Evolutionary conservation across 1,140 invertebrate genomes (phyloP), one percentile per base, ranked within the genome.

Genomic region (Brachionus rotundiformis): DNA sequence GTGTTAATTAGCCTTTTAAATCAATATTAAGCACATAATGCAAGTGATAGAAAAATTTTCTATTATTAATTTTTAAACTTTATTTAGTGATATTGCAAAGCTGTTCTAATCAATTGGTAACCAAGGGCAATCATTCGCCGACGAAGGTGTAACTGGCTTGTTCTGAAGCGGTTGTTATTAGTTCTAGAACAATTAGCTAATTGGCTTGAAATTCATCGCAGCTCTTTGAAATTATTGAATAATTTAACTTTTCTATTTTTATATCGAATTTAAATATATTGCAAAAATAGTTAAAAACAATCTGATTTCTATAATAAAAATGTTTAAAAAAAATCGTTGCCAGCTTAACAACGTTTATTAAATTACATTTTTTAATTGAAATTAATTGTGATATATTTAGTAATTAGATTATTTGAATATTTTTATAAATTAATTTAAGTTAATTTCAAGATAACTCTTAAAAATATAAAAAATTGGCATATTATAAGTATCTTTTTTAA

Each of bases 251-350:
- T 54, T 54, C 47, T 54, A 54, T 54, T 54, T 54, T 54, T 54
- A 54, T 54, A 54, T 54, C 61, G 31, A 31, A 65, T 65, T 33
- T 0, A 65, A 65, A 65, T 65, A 65, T 65, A 25, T 54, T 54
- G 47, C 47, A 65, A 65, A 65, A 65, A 10, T 65, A 65, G 25
- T 33, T 31, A 65, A 65, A 29, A 65, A 65, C 25, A 65, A 16
- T 65, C 25, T 65, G n/a, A 31, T 65, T 65, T 65, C 13, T 65
- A 27, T 31, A 65, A 65, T 65, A 29, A 65, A 54, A 65, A 65
- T 31, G 31, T 65, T 65, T 65, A 16, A 31, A 31, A n/a, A 31
- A 31, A 65, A 31, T 65, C 31, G 47, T 54, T 54, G 47, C 47
- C 47, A 54, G 19, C 4, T 54, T 54, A 54, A n/a, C 47, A 19